Base-by-base conservation (phyloP, 1,140 invertebrate genomes). In the Neodiprion fabricii region DNA sequence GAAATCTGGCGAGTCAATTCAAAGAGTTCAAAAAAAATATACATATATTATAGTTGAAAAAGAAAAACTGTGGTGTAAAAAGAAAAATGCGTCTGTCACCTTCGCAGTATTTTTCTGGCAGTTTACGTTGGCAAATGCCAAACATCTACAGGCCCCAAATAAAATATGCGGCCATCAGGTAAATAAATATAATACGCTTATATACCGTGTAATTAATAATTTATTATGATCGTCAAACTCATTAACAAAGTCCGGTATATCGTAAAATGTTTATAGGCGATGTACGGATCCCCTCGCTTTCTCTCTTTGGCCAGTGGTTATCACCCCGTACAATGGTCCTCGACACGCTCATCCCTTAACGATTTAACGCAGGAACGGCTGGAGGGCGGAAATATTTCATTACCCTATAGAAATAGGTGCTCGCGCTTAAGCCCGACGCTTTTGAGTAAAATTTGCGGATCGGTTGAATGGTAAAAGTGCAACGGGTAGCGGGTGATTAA, bases 101-200 rank as follows among this genome's bases (percentile, higher is more conserved):
- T 49, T 50, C 83, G 47, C 81, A 75, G 40, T 88, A 86, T 49
- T 87, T 87, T 72, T 82, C 84, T 10, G 85, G 85, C 21, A 84
- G 84, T 12, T 74, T 87, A 67, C 83, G 83, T 79, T 88, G 87
- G 87, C 87, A 87, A 73, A 88, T 88, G 87, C 85, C 81, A 71
- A 88, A 88, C 72, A 84, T 88, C 9, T 85, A 81, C 61, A 84
- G 82, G 9, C 80, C 80, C 47, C 85, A 83, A 70, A 84, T 88
- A 68, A 82, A 80, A 80, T 85, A 79, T 77, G 87, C 87, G 49
- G 80, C 78, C 10, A 82, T 86, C 74, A 87, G 87, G 87, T 88
- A 88, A 77, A 73, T 69, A 17, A 1, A 61, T 61, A 61, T 61
- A 61, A 61, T 14, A 61, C 8, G 9, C n/a, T 7, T 61, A 40